Percentiles rank a stretch among this genome's conserved stretches.
These are phyloP conservation scores for Drosophila grimshawi DNA, from an alignment of 1,140 invertebrate species.

Conservation along the genomic window DNA sequence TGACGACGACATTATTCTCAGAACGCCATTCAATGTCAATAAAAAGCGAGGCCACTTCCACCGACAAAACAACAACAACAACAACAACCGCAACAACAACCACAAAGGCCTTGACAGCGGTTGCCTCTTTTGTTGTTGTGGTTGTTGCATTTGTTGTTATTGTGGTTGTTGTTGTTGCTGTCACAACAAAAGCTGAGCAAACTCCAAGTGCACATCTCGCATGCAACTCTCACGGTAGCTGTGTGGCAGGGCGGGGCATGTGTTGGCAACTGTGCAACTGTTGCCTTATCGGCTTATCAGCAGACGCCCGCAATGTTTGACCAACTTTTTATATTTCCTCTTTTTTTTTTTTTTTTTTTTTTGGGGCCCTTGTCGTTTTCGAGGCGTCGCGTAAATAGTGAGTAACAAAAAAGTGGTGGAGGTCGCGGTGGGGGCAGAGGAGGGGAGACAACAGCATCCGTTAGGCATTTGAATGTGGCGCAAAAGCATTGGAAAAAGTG, in stretches of 20 bases:
- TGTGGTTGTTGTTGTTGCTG: conserved; percentile 1
- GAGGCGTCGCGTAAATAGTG: conserved; percentile 49
- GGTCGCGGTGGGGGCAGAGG: not conserved
- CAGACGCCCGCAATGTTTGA: conserved; percentile 52
- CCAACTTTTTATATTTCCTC: conserved; percentile 39
- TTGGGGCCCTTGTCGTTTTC: conserved; percentile 40
- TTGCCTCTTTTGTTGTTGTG: conserved; percentile 10
- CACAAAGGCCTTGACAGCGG: conserved; percentile 23
- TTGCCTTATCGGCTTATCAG: conserved; percentile 63
- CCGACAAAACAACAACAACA: conserved; percentile 13
- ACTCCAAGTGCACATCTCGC: conserved; percentile 42
- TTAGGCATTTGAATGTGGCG: conserved; percentile 57
- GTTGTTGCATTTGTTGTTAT: not conserved
- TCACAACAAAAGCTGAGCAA: conserved; percentile 64
- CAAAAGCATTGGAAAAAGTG: conserved; percentile 38
- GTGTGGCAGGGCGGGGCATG: not conserved
- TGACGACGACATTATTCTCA: conserved; percentile 21
- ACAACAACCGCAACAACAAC: conserved; percentile 1
- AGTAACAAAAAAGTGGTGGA: not conserved
- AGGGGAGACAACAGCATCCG: conserved; percentile 52
- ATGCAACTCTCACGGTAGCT: conserved; percentile 68
- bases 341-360: conserved; percentile 8
- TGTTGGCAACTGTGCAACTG: conserved; percentile 34
- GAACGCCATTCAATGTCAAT: conserved; percentile 39
- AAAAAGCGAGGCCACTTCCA: conserved; percentile 14